Evolutionary conservation across 2,888 invertebrate genomes (phyloP).

Genomic region (Tupiocoris notatus): DNA sequence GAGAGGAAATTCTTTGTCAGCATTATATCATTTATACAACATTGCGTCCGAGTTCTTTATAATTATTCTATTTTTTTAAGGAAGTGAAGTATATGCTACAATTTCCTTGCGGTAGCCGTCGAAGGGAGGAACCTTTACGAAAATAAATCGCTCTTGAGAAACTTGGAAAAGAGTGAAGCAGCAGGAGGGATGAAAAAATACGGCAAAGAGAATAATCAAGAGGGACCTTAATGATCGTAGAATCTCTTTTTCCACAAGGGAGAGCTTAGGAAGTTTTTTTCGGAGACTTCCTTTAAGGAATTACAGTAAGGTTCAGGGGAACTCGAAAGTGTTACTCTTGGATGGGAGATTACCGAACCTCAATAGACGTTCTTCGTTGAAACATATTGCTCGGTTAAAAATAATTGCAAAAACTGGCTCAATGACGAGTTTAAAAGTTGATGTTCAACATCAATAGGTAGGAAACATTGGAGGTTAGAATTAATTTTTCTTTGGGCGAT

Average conservation of each 20-base stretch:
- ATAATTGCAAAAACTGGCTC: background rate
- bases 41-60: too few species aligned
- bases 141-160: background rate
- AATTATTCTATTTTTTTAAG: too few species aligned
- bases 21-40: too few species aligned
- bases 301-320: background rate
- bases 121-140: background rate
- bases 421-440: too few species aligned
- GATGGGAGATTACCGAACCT: background rate
- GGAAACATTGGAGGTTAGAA: too few species aligned
- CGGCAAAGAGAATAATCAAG: background rate
- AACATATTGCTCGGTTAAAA: background rate
- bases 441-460: too few species aligned
- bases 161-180: background rate
- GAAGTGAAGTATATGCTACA: too few species aligned
- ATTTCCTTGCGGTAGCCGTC: too few species aligned
- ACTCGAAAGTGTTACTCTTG: background rate
- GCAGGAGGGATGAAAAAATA: background rate
- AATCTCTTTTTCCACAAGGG: background rate
- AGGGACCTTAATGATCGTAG: background rate
- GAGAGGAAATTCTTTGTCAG: too few species aligned
- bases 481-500: too few species aligned
- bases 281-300: background rate
- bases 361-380: background rate
- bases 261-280: background rate